These are phyloP conservation scores for Phaethon lepturus DNA, from an alignment of 2,113 vertebrate genomes.

Conservation along the genomic window DNA sequence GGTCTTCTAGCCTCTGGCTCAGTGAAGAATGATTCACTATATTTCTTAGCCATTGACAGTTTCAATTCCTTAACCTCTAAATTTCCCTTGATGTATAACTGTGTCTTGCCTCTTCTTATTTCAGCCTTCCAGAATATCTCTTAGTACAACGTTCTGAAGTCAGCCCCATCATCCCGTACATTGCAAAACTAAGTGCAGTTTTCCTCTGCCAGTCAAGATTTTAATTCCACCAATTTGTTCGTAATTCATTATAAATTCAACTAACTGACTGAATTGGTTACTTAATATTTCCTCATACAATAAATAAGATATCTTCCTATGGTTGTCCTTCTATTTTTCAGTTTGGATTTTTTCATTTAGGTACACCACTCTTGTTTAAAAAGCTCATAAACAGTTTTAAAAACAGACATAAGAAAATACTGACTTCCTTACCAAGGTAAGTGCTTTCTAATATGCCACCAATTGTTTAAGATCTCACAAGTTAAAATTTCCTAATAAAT, in stretches of 20 bases:
- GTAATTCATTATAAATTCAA: not conserved
- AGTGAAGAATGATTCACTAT: slow-evolving; percentile 50
- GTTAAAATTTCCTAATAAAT: not conserved
- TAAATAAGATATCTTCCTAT: not conserved
- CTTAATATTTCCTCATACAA: slow-evolving; percentile 1
- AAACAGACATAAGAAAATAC: not conserved
- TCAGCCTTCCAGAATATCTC: not conserved
- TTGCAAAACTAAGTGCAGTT: not conserved
- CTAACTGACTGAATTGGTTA: not conserved
- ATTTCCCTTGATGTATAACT: slow-evolving; percentile 43
- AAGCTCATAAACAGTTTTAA: not conserved
- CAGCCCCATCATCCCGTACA: not conserved
- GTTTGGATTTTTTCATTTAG: not conserved
- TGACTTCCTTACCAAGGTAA: not conserved
- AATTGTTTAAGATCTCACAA: not conserved
- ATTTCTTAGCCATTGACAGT: slow-evolving; percentile 43
- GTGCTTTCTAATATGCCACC: not conserved
- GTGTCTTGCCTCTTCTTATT: slow-evolving; percentile 10
- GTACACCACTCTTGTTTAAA: not conserved
- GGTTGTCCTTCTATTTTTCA: not conserved
- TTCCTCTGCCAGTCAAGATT: not conserved
- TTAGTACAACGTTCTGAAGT: not conserved
- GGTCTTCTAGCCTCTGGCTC: slow-evolving; percentile 43
- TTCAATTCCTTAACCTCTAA: slow-evolving; percentile 62
- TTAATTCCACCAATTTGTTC: slow-evolving; percentile 4